These are phyloP conservation scores for Tadarida brasiliensis DNA, from an alignment of 2,797 vertebrate genomes.

Conservation along the genomic window DNA sequence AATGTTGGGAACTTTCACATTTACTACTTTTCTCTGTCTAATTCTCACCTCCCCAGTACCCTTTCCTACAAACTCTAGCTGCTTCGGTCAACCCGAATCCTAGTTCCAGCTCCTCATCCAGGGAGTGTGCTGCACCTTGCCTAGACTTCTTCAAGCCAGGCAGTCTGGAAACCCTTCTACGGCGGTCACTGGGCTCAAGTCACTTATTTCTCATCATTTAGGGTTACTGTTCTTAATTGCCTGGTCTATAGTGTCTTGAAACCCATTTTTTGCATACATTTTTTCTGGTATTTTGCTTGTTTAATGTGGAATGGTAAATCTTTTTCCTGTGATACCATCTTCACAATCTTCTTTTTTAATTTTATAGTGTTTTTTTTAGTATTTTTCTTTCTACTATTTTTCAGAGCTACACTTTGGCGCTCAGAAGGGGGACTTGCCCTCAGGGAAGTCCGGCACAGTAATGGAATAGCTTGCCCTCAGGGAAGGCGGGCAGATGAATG, in stretches of 20 bases:
- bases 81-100: not conserved
- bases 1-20: not conserved
- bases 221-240: not conserved
- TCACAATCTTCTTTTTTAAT: not conserved
- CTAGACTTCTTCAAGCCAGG: not conserved
- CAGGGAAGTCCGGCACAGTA: not conserved
- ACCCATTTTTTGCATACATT: not conserved
- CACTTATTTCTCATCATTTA: not conserved
- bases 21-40: not conserved
- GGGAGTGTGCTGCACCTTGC: not conserved
- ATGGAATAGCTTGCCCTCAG: not conserved
- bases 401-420: not conserved
- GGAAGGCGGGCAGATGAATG: not conserved
- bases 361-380: not conserved
- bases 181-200: not conserved
- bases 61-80: not conserved
- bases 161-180: not conserved
- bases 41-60: not conserved
- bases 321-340: not conserved
- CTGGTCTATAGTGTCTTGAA: not conserved
- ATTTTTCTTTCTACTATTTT: not conserved
- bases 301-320: not conserved
- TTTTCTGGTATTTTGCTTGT: not conserved
- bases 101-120: not conserved
- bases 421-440: not conserved